Percentiles rank a stretch among this genome's conserved stretches.
Conservation (phyloP, 92 coral and sea anemone species). For the Scolanthus callimorphus region DNA sequence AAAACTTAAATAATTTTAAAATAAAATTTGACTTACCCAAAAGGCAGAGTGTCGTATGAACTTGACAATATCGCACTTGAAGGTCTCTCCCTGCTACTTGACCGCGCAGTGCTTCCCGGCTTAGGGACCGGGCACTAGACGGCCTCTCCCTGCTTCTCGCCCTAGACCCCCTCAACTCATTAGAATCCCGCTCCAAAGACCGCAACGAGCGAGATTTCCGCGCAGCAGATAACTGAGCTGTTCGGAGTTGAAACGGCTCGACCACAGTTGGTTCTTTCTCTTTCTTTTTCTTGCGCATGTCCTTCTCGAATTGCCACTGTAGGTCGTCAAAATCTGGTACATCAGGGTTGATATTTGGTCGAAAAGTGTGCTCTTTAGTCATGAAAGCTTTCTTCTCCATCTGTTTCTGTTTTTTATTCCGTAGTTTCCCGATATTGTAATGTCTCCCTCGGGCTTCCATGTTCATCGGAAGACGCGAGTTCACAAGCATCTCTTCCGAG, state of each 20-base stretch:
- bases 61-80: conserved; percentile 53
- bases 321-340: conserved; percentile 92
- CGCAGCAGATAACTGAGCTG: conserved; percentile 67
- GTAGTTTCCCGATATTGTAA: conserved; percentile 80
- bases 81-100: conserved; percentile 66
- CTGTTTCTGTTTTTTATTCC: conserved; percentile 59
- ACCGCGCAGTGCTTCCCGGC: conserved; percentile 54
- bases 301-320: conserved; percentile 92
- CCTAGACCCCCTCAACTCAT: conserved; percentile 49
- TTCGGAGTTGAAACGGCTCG: conserved; percentile 88
- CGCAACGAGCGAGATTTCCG: conserved; percentile 51
- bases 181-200: conserved; percentile 57
- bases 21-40: conserved; percentile 78
- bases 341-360: conserved; percentile 86
- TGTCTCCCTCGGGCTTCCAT: conserved; percentile 87
- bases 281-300: conserved; percentile 70
- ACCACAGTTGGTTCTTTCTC: conserved; percentile 87
- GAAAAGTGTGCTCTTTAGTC: conserved; percentile 84
- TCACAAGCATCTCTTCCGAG: conserved; percentile 87
- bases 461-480: conserved; percentile 82
- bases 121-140: conserved; percentile 25
- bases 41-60: conserved; percentile 87
- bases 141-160: conserved; percentile 28
- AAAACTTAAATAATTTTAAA: too few species aligned
- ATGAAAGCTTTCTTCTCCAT: conserved; percentile 80